phyloP scores from a whole-genome alignment of 2,888 invertebrate genomes.

The Thereva unica region DNA sequence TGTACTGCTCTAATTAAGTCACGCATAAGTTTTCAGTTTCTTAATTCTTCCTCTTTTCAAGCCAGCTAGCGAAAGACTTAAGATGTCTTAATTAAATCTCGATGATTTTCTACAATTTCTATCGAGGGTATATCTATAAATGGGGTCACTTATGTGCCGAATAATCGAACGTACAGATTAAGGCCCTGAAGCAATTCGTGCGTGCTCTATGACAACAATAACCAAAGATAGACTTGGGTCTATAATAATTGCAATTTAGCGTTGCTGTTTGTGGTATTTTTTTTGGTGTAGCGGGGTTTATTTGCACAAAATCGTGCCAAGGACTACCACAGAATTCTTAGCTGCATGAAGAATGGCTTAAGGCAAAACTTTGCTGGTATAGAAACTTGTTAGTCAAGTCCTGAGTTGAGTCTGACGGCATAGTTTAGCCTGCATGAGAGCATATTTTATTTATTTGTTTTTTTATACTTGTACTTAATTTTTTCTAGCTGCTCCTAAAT shows the following conservation, averaged over 20 bases:
- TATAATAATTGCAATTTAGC: too few species aligned
- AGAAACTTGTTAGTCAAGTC: too few species aligned
- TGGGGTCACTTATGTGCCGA: background rate
- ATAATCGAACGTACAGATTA: background rate
- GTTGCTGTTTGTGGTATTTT: too few species aligned
- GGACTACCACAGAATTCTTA: slow-evolving; percentile 17
- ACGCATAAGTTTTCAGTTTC: slow-evolving; percentile 12
- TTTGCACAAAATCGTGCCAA: slow-evolving; percentile 11
- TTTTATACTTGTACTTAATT: slow-evolving; percentile 4
- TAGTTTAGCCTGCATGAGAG: too few species aligned
- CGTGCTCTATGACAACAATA: too few species aligned
- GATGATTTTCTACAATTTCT: background rate
- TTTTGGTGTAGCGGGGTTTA: background rate
- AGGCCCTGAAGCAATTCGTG: background rate
- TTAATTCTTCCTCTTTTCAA: background rate
- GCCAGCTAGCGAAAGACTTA: background rate
- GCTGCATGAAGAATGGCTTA: slow-evolving; percentile 3
- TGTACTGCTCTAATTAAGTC: slow-evolving; percentile 23
- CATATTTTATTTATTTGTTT: background rate
- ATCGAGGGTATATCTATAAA: background rate
- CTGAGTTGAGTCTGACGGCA: too few species aligned
- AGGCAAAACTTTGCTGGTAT: too few species aligned
- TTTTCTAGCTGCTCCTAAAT: slow-evolving; percentile 54
- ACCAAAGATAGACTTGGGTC: too few species aligned
- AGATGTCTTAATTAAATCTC: background rate